These are phyloP conservation scores for Tenthredo mesomela DNA, from an alignment of 2,888 invertebrate species.

Conservation along the genomic window DNA sequence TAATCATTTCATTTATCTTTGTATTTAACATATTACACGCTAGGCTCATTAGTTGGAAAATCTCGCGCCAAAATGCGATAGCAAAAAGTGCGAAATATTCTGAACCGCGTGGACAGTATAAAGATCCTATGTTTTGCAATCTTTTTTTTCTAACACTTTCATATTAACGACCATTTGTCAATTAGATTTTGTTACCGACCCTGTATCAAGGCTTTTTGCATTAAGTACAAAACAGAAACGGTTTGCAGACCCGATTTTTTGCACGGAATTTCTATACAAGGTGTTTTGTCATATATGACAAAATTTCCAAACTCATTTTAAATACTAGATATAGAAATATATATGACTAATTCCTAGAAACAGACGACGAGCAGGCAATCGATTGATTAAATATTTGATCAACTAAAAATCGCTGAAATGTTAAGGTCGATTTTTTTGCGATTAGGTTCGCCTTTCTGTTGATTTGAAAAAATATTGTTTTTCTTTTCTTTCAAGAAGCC, in stretches of 20 bases:
- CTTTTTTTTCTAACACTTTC: not conserved
- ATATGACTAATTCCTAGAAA: not conserved
- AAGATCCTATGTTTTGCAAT: not conserved
- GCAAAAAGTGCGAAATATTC: constrained; percentile 11
- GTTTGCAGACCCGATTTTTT: not conserved
- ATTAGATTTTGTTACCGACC: not conserved
- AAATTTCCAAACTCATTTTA: not conserved
- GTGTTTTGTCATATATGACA: not conserved
- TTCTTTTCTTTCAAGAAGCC: not conserved
- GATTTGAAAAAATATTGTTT: not conserved
- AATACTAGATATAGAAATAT: too few relatives aligned
- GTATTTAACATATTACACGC: constrained; percentile 12
- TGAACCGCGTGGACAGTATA: not conserved
- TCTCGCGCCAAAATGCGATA: not conserved
- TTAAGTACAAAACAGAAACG: not conserved
- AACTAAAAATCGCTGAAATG: not conserved
- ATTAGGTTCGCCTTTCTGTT: not conserved
- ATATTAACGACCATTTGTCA: constrained; percentile 28
- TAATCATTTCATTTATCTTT: not conserved
- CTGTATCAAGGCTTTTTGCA: not conserved
- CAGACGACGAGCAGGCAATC: not conserved
- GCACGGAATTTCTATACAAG: not conserved
- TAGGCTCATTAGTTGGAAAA: not conserved
- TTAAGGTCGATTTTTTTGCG: not conserved
- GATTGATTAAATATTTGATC: not conserved